phyloP scores from a whole-genome alignment of 2,113 vertebrate genomes.

The Nycticryphes semicollaris region DNA sequence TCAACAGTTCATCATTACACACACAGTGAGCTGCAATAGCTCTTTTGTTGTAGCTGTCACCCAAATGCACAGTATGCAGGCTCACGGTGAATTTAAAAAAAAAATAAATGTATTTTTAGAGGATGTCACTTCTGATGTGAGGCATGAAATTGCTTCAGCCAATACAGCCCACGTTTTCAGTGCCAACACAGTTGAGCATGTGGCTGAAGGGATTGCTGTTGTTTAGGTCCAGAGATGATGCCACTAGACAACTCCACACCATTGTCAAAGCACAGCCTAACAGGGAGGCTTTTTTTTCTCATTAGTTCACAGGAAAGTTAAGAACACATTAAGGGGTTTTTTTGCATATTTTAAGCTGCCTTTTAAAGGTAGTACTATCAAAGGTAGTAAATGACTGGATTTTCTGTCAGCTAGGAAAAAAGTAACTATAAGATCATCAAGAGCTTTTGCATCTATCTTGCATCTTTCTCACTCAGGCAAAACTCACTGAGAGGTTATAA shows the following conservation, averaged over 20 bases:
- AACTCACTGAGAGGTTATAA: neutral
- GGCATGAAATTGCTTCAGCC: neutral
- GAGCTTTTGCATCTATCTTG: neutral
- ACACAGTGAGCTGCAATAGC: neutral
- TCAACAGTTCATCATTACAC: neutral
- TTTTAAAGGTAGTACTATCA: neutral
- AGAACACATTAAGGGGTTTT: neutral
- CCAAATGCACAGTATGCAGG: neutral
- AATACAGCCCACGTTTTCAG: rapidly evolving
- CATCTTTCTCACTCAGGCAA: neutral
- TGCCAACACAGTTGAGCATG: neutral
- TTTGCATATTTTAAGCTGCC: neutral
- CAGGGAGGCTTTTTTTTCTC: neutral
- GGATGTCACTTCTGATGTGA: neutral
- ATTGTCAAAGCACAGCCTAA: neutral
- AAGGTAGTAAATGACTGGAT: neutral
- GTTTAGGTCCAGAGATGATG: neutral
- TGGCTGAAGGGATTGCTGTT: neutral
- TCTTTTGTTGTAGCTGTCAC: neutral
- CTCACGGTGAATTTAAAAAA: neutral
- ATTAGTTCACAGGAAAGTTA: neutral
- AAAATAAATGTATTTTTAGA: rapidly evolving
- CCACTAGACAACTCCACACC: neutral
- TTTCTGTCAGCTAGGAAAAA: neutral
- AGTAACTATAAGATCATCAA: neutral